Evolutionary conservation across 2,888 invertebrate species (phyloP), one percentile per base, ranked within the genome.

Genomic region (Xestia sexstrigata): DNA sequence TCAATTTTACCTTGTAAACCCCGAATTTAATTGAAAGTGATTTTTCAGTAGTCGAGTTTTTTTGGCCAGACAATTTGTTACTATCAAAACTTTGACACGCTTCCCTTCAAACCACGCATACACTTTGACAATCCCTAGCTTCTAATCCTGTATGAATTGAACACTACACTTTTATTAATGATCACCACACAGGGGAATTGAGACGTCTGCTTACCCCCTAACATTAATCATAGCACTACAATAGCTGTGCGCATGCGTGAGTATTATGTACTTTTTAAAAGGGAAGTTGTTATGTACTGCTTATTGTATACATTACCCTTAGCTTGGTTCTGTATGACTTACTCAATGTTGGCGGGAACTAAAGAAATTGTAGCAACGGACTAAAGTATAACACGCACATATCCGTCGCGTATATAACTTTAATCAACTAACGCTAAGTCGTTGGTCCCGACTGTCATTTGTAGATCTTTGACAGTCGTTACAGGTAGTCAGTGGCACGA

Each of bases 101-200:
- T 8, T n/a, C 0, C 15, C 30, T 4, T n/a, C 1, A 47, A 2
- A 4, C 11, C 0, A 15, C 1, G 23, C 6, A 6, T 8, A 58
- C 9, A 52, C 17, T 72, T 85, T 83, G 85, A 83, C 85, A 76
- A 55, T 4, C 82, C 11, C 26, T 39, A 2, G 45, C 11, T 49
- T 0, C 7, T 82, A 76, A 85, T 85, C 68, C 71, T 58, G 35
- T 7, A 49, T 47, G 67, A 68, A 68, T 82, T 82, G 47, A 58
- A 60, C 58, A 91, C 90, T 90, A 88, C 82, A 86, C 90, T 90
- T 93, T 93, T 93, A 93, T 93, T 93, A 92, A 88, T 93, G 92
- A 88, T 90, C 35, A 13, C 58, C 75, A 84, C 90, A 91, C 92
- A 42, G 47, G 88, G 92, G 93, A 86, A 94, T 94, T 92, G 93